phyloP scores from a whole-genome alignment of 2,888 invertebrate genomes.

The Drosophila fulvimacula region DNA sequence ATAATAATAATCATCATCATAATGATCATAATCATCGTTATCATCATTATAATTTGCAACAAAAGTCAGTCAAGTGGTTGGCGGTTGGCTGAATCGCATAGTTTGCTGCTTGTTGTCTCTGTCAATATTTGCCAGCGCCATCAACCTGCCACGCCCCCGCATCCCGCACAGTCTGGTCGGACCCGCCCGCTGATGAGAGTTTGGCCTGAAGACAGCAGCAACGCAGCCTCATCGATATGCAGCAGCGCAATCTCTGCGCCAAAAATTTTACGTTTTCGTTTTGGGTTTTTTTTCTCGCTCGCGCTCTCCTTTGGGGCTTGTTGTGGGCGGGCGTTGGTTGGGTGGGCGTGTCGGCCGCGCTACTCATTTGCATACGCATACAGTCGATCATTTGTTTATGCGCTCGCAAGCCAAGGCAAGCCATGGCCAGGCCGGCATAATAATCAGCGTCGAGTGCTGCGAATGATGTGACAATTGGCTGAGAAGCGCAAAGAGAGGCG shows the following conservation, averaged over 20 bases:
- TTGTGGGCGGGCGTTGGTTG: background rate
- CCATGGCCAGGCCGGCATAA: constrained; percentile 13
- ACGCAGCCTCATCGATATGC: constrained; percentile 65
- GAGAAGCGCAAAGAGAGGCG: constrained; percentile 2
- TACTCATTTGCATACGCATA: constrained; percentile 66
- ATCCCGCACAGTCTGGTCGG: background rate
- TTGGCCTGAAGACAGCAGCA: constrained; percentile 29
- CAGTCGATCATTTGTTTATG: constrained; percentile 67
- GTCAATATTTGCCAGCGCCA: constrained; percentile 68
- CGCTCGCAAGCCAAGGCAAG: constrained; percentile 18
- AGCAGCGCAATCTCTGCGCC: constrained; percentile 48
- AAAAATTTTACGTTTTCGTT: constrained; percentile 26
- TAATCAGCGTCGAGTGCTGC: constrained; percentile 4
- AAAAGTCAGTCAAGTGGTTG: constrained; percentile 75
- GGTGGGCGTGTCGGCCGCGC: constrained; percentile 15
- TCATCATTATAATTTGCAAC: constrained; percentile 71
- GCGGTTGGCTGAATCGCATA: constrained; percentile 43
- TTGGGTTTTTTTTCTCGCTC: constrained; percentile 14
- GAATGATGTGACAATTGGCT: constrained; percentile 43
- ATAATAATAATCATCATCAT: constrained; percentile 60
- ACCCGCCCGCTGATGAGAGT: constrained; percentile 30
- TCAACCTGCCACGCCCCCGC: constrained; percentile 1
- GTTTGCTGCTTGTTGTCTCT: constrained; percentile 46
- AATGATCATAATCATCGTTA: constrained; percentile 49
- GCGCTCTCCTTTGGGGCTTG: constrained; percentile 15